Evolutionary conservation across 2,797 vertebrate species (phyloP), one percentile per base, ranked within the genome.

Genomic region (Malurus leucopterus): DNA sequence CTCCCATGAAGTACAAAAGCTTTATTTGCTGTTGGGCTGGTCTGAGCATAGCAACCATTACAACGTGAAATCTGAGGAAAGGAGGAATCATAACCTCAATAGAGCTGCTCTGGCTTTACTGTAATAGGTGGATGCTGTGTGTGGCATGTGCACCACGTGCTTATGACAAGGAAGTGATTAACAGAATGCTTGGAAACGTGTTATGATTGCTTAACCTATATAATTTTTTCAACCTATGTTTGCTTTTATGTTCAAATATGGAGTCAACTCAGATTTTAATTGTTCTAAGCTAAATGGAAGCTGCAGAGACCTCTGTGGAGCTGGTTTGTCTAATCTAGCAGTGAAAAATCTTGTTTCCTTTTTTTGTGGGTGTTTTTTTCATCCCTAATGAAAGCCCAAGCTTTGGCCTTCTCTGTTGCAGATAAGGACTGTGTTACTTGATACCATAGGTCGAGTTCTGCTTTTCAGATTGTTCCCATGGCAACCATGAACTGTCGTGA

Each of bases 181-280:
- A 61, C 88, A 89, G 40, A 80, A 85, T 49, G 73, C 88, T 75
- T 88, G 71, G 92, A 94, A 94, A 94, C 92, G 67, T 84, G 38
- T 47, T 88, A 22, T 1, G 4, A 53, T 76, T 93, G 65, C 65
- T 80, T 82, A 80, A 89, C 51, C 65, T 86, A 3, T 49, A 30
- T 49, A 47, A 19, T 22, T 69, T 87, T 29, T 85, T 77, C 36
- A 71, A 58, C 12, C 47, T 80, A 8, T 40, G 21, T 82, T 57
- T 34, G 49, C 51, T 59, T 61, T 67, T 67, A 19, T 38, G 13
- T 21, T 89, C 47, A 92, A 89, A 78, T 38, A 17, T 21, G 29
- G 46, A 85, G 27, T 69, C 63, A 75, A 40, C n/a, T 59, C 47
- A 29, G 38, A 54, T 81, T 72, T 75, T 49, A n/a, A 29, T n/a